Conservation (phyloP, 23 tunicate species). For the Trididemnum miniatum region DNA sequence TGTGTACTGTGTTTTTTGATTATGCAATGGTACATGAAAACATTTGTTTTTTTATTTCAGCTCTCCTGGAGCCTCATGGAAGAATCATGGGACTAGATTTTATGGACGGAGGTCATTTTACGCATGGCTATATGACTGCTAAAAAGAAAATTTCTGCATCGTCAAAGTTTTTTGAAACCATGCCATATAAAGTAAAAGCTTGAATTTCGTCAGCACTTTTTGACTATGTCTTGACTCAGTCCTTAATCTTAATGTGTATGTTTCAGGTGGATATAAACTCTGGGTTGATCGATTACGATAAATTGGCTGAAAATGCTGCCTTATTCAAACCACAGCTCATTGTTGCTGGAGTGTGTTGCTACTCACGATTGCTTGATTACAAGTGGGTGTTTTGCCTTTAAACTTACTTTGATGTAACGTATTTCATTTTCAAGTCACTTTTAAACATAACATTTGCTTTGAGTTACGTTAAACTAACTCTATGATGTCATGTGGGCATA, state of each 20-base stretch:
- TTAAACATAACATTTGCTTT: no score
- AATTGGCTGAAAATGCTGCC: constrained; percentile 76
- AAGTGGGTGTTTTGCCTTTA: constrained; percentile 54
- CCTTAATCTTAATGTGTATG: no score
- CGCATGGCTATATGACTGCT: constrained; percentile 94
- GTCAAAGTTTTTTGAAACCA: constrained; percentile 96
- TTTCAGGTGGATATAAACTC: constrained; percentile 68
- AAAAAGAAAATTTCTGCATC: constrained; percentile 95
- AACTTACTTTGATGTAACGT: no score
- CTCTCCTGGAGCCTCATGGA: constrained; percentile 92
- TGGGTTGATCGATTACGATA: constrained; percentile 94
- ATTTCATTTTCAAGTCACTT: no score
- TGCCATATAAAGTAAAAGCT: constrained; percentile 96
- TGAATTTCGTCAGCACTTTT: no score
- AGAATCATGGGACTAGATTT: constrained; percentile 98
- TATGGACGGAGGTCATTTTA: constrained; percentile 97
- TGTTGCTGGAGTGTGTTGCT: constrained; percentile 95
- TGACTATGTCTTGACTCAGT: no score
- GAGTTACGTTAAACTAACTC: no score
- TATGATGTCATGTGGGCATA: no score
- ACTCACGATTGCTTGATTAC: constrained; percentile 88
- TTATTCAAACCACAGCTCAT: constrained; percentile 93
- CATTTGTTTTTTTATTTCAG: no score
- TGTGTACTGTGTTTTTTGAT: neutral
- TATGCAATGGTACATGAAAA: neutral